phyloP scores from a whole-genome alignment of 53 echinoderm and acorn worm genomes.

The Mesocentrotus franciscanus region DNA sequence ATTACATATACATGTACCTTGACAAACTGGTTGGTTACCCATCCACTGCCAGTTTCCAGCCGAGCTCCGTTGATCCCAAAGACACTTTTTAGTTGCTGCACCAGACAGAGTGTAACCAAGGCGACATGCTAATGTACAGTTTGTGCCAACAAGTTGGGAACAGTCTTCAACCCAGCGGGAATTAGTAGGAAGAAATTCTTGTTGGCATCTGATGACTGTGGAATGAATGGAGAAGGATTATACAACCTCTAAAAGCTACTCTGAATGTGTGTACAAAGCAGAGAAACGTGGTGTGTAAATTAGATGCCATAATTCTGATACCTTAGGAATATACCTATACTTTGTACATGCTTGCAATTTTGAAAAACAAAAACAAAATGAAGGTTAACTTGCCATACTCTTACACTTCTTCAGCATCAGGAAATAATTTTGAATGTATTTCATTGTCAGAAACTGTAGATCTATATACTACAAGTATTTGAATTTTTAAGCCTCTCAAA shows the following conservation, averaged over 20 bases:
- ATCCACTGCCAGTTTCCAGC: constrained; percentile 37
- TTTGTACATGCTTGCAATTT: too few relatives aligned
- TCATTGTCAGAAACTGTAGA: too few relatives aligned
- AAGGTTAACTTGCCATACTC: too few relatives aligned
- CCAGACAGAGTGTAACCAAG: constrained; percentile 57
- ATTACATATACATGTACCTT: background rate
- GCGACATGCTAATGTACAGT: constrained; percentile 58
- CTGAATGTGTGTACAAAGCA: too few relatives aligned
- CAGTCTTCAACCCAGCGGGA: constrained; percentile 26
- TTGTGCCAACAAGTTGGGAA: background rate
- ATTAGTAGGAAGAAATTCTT: constrained; percentile 46
- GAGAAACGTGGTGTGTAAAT: too few relatives aligned
- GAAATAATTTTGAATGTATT: too few relatives aligned
- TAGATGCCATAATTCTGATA: too few relatives aligned
- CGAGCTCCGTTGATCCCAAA: constrained; percentile 14
- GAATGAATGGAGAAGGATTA: background rate
- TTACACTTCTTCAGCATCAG: too few relatives aligned
- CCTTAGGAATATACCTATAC: too few relatives aligned
- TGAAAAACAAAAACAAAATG: too few relatives aligned
- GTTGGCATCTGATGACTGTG: constrained; percentile 12
- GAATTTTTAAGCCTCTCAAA: too few relatives aligned
- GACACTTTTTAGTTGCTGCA: constrained; percentile 2
- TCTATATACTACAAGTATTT: too few relatives aligned
- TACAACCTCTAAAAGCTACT: background rate
- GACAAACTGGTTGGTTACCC: constrained; percentile 54